phyloP scores from a whole-genome alignment of 2,888 invertebrate species.

The Poecilus cupreus region DNA sequence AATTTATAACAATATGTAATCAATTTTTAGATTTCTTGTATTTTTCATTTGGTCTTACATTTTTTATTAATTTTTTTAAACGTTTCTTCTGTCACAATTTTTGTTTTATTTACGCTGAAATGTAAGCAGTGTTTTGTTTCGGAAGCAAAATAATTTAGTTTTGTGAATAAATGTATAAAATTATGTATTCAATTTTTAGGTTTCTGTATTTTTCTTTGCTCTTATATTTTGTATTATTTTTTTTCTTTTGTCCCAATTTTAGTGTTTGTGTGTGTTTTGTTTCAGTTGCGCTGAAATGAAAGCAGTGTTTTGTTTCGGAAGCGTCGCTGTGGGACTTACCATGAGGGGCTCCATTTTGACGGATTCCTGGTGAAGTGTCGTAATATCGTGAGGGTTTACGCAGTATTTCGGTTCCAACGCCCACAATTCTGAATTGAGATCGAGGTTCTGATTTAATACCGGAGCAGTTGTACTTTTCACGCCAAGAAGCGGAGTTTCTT shows the following conservation, averaged over 20 bases:
- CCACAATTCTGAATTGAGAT: slow-evolving; percentile 64
- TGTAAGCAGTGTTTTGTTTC: too few species aligned
- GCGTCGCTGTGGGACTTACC: neutral
- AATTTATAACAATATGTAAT: too few species aligned
- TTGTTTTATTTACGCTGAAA: too few species aligned
- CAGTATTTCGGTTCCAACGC: slow-evolving; percentile 66
- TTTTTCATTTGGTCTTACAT: too few species aligned
- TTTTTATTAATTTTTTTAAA: too few species aligned
- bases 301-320: neutral
- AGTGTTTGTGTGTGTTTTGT: neutral
- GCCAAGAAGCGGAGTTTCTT: slow-evolving; percentile 72
- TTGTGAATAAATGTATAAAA: too few species aligned
- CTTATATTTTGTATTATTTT: neutral
- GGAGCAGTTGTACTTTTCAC: slow-evolving; percentile 68
- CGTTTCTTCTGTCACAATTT: too few species aligned
- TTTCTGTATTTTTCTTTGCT: neutral
- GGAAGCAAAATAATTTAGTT: too few species aligned
- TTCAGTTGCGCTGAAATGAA: neutral
- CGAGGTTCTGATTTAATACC: slow-evolving; percentile 25
- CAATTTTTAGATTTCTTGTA: too few species aligned
- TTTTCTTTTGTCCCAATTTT: neutral
- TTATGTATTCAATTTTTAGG: too few species aligned
- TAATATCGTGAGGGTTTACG: slow-evolving; percentile 68
- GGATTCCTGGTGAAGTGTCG: slow-evolving; percentile 30
- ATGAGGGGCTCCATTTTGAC: slow-evolving; percentile 22